Evolutionary conservation across 2,797 vertebrate genomes (phyloP), one percentile per base, ranked within the genome.

Genomic region (Botia kubotai): DNA sequence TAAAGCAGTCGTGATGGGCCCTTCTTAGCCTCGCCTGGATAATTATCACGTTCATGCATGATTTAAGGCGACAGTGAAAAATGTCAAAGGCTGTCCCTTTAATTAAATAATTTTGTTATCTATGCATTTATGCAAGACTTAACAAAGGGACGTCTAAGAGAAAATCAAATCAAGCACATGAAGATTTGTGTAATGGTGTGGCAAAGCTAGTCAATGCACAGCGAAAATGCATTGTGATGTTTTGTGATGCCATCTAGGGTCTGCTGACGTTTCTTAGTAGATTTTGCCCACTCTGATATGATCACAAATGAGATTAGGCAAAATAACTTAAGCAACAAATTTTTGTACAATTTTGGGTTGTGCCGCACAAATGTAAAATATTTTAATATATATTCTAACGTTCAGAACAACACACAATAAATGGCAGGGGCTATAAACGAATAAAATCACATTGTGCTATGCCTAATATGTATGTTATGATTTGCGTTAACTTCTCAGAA

Each of bases 41-140:
- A 93, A 93, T 94, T 93, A 94, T 93, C 92, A 93, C 93, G 89
- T 94, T 93, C 91, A 91, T 90, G 91, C 90, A 90, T 93, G 92
- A 95, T 94, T 92, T 93, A 93, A 93, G 87, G 85, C 29, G 92
- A 93, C 93, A 92, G 88, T 90, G 89, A 90, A 89, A 87, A 89
- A 90, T 85, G 85, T 89, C 58, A 89, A 91, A 90, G 88, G 88
- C 89, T 89, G 91, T 88, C 87, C 89, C 89, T 92, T 88, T 91
- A 92, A 33, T 33, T 33, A 3, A 33, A 94, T 94, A 87, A 92
- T 91, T 92, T 91, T 89, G 89, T 87, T 90, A 93, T 93, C 89
- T 92, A 91, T 93, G 90, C 90, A 93, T 94, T 91, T 93, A 94
- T 94, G 91, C 91, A 91, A 90, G 91, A 85, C 86, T 92, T 91